phyloP scores from a whole-genome alignment of 2,888 invertebrate genomes.

The Pseudolycoriella hygida region DNA sequence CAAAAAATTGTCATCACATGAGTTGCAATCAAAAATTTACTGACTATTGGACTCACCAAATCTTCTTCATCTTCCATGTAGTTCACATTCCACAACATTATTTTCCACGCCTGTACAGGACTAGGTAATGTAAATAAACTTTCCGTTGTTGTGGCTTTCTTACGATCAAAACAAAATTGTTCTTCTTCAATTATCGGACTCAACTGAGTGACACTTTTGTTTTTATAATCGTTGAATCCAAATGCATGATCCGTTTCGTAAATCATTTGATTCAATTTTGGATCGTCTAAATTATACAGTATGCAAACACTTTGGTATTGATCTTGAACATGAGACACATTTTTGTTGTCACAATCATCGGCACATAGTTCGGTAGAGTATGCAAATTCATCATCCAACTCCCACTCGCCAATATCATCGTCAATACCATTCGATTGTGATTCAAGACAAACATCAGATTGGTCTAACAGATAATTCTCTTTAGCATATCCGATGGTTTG shows the following conservation, averaged over 20 bases:
- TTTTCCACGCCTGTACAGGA: slow-evolving; percentile 25
- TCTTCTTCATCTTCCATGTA: slow-evolving; percentile 29
- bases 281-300: slow-evolving; percentile 21
- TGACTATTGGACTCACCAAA: slow-evolving; percentile 22
- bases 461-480: slow-evolving; percentile 11
- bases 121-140: too few species aligned
- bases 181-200: too few species aligned
- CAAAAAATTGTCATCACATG: too few species aligned
- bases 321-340: slow-evolving; percentile 12
- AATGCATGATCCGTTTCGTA: slow-evolving; percentile 18
- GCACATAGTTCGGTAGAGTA: slow-evolving; percentile 16
- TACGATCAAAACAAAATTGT: too few species aligned
- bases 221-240: too few species aligned
- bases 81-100: slow-evolving; percentile 21
- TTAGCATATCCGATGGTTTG: slow-evolving; percentile 21
- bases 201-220: too few species aligned
- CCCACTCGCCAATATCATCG: slow-evolving; percentile 22
- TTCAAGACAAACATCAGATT: background rate
- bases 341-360: background rate
- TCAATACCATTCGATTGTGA: slow-evolving; percentile 2
- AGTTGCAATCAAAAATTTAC: too few species aligned
- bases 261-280: slow-evolving; percentile 23
- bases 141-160: too few species aligned
- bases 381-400: slow-evolving; percentile 27
- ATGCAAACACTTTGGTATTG: slow-evolving; percentile 21